phyloP scores from a whole-genome alignment of 1,140 invertebrate species.

The Penaeus indicus region DNA sequence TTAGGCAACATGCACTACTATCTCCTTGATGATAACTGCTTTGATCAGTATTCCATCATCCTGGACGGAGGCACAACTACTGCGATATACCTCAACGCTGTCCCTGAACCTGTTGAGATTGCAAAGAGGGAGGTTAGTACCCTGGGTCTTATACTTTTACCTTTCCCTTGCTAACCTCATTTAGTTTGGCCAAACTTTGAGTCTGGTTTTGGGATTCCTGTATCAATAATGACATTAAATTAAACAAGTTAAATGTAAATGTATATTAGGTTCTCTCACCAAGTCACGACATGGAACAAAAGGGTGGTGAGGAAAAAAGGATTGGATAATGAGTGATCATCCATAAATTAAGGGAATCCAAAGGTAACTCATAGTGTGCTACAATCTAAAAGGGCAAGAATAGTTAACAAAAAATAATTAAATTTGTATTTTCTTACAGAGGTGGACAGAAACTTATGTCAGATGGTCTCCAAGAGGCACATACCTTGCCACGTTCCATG shows the following conservation, averaged over 20 bases:
- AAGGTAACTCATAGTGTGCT: too few species aligned
- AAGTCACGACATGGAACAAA: too few species aligned
- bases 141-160: background rate
- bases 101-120: conserved; percentile 86
- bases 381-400: too few species aligned
- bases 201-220: too few species aligned
- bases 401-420: background rate
- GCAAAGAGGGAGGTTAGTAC: conserved; percentile 83
- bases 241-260: background rate
- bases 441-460: conserved; percentile 95
- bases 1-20: conserved; percentile 65
- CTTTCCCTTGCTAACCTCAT: conserved; percentile 18
- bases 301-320: background rate
- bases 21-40: conserved; percentile 70
- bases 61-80: conserved; percentile 78
- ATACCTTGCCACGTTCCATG: conserved; percentile 96
- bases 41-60: conserved; percentile 76
- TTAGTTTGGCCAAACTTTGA: background rate
- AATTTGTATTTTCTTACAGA: conserved; percentile 73
- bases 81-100: conserved; percentile 90
- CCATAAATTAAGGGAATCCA: too few species aligned
- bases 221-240: background rate
- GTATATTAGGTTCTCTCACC: too few species aligned
- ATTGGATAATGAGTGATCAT: background rate
- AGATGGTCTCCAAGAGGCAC: conserved; percentile 98